phyloP scores from a whole-genome alignment of 2,797 vertebrate genomes.

The Anguilla marmorata region DNA sequence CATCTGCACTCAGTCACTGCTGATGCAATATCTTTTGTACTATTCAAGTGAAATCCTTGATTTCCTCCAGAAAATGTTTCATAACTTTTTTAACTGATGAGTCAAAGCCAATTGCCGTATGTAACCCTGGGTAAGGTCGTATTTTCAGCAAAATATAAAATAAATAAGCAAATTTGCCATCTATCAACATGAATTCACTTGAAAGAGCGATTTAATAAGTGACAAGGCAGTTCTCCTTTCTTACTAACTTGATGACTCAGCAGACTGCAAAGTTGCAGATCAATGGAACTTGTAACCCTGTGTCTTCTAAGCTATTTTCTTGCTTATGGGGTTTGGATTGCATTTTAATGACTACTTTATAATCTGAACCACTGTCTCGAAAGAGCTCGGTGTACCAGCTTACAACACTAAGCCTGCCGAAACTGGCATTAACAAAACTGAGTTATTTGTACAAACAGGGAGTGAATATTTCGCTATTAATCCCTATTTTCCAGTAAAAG shows the following conservation, averaged over 20 bases:
- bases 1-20: too few relatives aligned
- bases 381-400: constrained; percentile 47
- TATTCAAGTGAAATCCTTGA: background rate
- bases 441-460: constrained; percentile 41
- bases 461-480: constrained; percentile 45
- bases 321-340: constrained; percentile 41
- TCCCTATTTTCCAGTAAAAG: constrained; percentile 40
- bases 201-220: background rate
- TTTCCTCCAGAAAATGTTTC: background rate
- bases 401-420: constrained; percentile 43
- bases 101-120: background rate
- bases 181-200: background rate
- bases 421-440: constrained; percentile 44
- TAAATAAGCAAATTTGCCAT: background rate
- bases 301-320: constrained; percentile 44
- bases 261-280: constrained; percentile 42
- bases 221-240: constrained; percentile 4
- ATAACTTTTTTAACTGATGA: background rate
- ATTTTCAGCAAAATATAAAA: background rate
- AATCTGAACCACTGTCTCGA: constrained; percentile 47
- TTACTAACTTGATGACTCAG: constrained; percentile 18
- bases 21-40: too few relatives aligned
- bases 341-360: constrained; percentile 52
- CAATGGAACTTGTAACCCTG: constrained; percentile 46
- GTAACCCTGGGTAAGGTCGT: background rate